These are phyloP conservation scores for Acleris laterana DNA, from an alignment of 2,888 invertebrate genomes.

Conservation along the genomic window DNA sequence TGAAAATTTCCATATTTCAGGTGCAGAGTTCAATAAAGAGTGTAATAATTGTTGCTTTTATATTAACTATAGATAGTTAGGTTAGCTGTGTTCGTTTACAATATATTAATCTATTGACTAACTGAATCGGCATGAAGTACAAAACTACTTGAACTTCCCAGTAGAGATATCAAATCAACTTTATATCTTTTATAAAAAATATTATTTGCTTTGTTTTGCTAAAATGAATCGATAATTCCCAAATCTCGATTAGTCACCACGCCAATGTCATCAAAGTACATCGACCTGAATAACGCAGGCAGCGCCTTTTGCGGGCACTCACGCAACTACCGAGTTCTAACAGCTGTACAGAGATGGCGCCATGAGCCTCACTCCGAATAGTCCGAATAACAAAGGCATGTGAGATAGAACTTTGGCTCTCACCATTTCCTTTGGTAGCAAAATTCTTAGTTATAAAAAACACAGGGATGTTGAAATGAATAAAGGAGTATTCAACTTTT, in stretches of 20 bases:
- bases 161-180: too few species aligned
- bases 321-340: constrained; percentile 18
- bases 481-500: constrained; percentile 13
- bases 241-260: constrained; percentile 16
- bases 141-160: too few species aligned
- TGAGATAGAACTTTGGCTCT: constrained; percentile 43
- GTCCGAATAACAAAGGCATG: constrained; percentile 1
- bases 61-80: too few species aligned
- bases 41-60: too few species aligned
- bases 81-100: too few species aligned
- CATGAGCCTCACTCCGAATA: constrained; percentile 8
- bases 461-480: too few species aligned
- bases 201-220: neutral
- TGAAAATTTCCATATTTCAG: too few species aligned
- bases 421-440: constrained; percentile 7
- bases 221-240: constrained; percentile 11
- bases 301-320: constrained; percentile 18
- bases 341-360: constrained; percentile 21
- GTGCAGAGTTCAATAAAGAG: too few species aligned
- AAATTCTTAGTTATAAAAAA: too few species aligned
- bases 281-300: constrained; percentile 26
- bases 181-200: too few species aligned
- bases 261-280: constrained; percentile 19
- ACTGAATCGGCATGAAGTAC: too few species aligned
- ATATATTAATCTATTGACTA: too few species aligned